Conservation (phyloP, 2,888 invertebrate species). For the Ceratothoa steindachneri region DNA sequence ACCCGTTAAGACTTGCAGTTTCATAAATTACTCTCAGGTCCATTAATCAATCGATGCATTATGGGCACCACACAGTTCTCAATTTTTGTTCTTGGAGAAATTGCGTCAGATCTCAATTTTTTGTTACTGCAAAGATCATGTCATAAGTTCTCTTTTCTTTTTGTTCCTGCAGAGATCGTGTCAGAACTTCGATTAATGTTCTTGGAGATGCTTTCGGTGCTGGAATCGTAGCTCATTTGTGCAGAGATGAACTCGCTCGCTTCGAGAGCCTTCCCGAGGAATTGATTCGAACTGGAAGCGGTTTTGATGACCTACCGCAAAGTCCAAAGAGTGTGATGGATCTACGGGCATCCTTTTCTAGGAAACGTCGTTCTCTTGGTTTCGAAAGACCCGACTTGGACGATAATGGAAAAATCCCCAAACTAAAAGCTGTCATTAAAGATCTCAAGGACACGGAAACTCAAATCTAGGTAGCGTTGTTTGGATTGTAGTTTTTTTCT, state of each 20-base stretch:
- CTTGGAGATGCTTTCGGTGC: slow-evolving; percentile 93
- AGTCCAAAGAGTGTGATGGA: not conserved
- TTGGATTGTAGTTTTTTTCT: no score
- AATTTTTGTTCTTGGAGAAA: no score
- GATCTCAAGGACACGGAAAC: slow-evolving; percentile 32
- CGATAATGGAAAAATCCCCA: slow-evolving; percentile 28
- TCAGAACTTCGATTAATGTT: slow-evolving; percentile 76
- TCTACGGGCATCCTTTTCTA: not conserved
- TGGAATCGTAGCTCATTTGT: slow-evolving; percentile 80
- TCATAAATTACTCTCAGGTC: no score
- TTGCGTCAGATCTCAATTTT: no score
- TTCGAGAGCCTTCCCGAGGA: slow-evolving; percentile 48
- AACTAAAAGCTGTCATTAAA: slow-evolving; percentile 11
- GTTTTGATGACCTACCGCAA: slow-evolving; percentile 21
- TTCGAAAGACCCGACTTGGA: not conserved
- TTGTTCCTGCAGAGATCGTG: slow-evolving; percentile 62
- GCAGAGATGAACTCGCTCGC: slow-evolving; percentile 65
- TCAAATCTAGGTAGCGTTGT: slow-evolving; percentile 41
- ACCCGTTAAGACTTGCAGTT: no score
- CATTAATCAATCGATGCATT: no score
- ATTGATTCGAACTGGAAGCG: slow-evolving; percentile 24
- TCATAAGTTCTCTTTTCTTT: no score
- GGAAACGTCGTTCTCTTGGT: not conserved
- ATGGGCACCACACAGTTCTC: no score
- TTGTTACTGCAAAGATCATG: no score